phyloP scores from a whole-genome alignment of 2,113 vertebrate genomes.

The Rhegmatorhina hoffmannsi region DNA sequence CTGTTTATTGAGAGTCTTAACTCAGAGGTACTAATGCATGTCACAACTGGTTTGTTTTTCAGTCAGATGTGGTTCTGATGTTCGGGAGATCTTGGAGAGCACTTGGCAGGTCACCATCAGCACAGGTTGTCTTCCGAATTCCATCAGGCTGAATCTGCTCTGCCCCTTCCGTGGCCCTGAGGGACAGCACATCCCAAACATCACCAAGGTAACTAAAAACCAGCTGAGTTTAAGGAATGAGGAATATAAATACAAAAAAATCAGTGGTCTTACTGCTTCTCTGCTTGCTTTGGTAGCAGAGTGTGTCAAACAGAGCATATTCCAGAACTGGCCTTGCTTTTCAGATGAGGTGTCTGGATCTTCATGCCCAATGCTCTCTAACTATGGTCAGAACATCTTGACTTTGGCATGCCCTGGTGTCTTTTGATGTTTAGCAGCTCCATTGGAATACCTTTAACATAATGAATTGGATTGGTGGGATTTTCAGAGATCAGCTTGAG shows the following conservation, averaged over 20 bases:
- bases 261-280: accelerated
- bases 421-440: not conserved
- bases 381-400: not conserved
- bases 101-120: not conserved
- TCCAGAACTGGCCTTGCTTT: not conserved
- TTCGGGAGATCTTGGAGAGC: not conserved
- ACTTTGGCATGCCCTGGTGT: not conserved
- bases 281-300: not conserved
- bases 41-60: not conserved
- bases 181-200: not conserved
- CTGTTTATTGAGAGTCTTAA: not conserved
- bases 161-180: not conserved
- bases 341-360: no score
- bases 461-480: not conserved
- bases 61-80: not conserved
- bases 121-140: not conserved
- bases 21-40: no score
- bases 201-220: not conserved
- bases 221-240: not conserved
- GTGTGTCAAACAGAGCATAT: not conserved
- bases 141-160: not conserved
- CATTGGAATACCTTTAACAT: not conserved
- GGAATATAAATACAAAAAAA: not conserved
- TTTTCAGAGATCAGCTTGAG: not conserved
- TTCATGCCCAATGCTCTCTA: not conserved